phyloP scores from a whole-genome alignment of 2,888 invertebrate genomes.

The Cryptus armator region DNA sequence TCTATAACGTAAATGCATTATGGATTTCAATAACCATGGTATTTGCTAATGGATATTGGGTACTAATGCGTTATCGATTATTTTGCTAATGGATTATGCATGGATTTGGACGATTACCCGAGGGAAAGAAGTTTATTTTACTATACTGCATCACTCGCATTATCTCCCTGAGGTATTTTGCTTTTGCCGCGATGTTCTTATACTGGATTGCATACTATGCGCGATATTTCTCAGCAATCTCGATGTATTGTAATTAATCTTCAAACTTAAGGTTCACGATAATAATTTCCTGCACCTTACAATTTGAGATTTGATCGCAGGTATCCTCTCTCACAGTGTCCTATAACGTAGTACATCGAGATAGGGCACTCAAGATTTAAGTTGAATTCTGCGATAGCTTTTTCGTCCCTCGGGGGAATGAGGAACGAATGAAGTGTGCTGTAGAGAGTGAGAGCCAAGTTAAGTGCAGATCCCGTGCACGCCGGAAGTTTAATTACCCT shows the following conservation, averaged over 20 bases:
- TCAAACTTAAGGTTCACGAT: neutral
- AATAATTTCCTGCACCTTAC: neutral
- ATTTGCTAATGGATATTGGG: neutral
- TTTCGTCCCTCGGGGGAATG: neutral
- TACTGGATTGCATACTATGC: no score
- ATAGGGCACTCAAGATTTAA: neutral
- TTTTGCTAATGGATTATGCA: neutral
- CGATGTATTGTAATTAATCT: neutral
- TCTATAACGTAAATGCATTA: neutral
- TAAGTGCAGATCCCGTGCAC: constrained; percentile 2
- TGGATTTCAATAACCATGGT: neutral
- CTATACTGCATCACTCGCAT: no score
- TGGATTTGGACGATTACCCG: neutral
- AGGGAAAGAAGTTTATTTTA: neutral
- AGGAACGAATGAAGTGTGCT: neutral
- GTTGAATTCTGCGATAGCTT: constrained; percentile 2
- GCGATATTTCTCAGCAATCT: no score
- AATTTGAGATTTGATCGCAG: constrained; percentile 2
- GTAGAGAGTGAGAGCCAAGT: neutral
- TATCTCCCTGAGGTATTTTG: no score
- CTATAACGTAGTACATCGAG: neutral
- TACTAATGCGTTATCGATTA: neutral
- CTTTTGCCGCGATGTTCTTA: no score
- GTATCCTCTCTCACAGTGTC: neutral
- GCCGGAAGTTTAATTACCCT: constrained; percentile 68